Conservation (phyloP, 2,113 vertebrate species). For the Lipotes vexillifer region DNA sequence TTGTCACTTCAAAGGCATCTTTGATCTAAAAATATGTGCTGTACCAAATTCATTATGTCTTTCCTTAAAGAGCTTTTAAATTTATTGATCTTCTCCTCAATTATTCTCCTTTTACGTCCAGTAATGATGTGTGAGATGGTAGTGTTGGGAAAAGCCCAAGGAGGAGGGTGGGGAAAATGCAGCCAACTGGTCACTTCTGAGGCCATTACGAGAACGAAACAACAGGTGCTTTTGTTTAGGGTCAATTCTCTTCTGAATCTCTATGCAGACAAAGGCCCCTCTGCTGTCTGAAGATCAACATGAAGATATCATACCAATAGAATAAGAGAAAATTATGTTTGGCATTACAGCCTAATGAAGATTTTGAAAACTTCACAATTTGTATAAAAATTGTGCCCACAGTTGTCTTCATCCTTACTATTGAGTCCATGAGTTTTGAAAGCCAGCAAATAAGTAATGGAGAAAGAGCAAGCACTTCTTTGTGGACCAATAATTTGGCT, state of each 20-base stretch:
- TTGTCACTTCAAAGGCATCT: slow-evolving; percentile 87
- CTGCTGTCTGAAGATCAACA: background rate
- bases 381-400: background rate
- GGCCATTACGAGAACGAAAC: slow-evolving; percentile 73
- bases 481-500: background rate
- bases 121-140: slow-evolving; percentile 53
- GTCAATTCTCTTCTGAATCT: background rate
- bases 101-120: slow-evolving; percentile 72
- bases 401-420: background rate
- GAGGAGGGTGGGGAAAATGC: background rate
- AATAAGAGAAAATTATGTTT: background rate
- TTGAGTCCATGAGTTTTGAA: rapidly evolving
- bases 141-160: slow-evolving; percentile 41
- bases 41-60: slow-evolving; percentile 87
- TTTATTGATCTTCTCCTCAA: slow-evolving; percentile 81
- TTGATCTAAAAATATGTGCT: slow-evolving; percentile 89
- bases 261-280: slow-evolving; percentile 56
- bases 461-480: background rate
- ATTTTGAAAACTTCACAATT: background rate
- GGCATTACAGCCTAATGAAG: background rate
- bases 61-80: slow-evolving; percentile 76
- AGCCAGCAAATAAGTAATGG: background rate
- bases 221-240: slow-evolving; percentile 84
- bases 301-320: background rate
- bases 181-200: slow-evolving; percentile 72